A percentile compares a stretch with the other conserved stretches of the same genome.
Conservation (phyloP, 2,113 vertebrate species). For the Hiodon alosoides region DNA sequence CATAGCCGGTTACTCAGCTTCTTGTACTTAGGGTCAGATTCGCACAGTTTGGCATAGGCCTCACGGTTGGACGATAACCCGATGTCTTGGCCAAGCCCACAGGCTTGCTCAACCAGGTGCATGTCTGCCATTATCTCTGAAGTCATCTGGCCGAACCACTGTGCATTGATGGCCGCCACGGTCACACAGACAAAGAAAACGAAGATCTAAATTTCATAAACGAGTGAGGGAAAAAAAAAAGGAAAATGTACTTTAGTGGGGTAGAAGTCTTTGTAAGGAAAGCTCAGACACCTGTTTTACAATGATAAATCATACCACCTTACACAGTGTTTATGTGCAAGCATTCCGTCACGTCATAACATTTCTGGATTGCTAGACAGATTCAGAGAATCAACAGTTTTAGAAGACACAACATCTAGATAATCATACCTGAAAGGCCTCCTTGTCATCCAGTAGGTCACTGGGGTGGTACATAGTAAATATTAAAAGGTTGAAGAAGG, state of each 20-base stretch:
- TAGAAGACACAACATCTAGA: neutral
- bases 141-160: conserved; percentile 71
- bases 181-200: conserved; percentile 68
- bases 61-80: conserved; percentile 57
- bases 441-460: conserved; percentile 56
- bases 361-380: neutral
- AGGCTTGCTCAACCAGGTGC: conserved; percentile 63
- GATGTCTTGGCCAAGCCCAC: conserved; percentile 64
- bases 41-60: conserved; percentile 56
- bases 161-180: conserved; percentile 64
- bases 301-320: neutral
- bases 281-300: neutral
- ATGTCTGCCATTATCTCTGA: conserved; percentile 66
- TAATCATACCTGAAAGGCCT: conserved; percentile 59
- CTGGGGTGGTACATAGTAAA: conserved; percentile 67
- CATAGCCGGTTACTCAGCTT: conserved; percentile 53
- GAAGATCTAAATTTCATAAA: conserved; percentile 49
- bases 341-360: no score
- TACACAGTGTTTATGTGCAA: no score
- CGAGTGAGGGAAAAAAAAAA: neutral
- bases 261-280: neutral
- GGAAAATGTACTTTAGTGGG: no score
- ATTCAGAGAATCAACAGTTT: neutral
- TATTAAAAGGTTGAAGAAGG: conserved; percentile 72
- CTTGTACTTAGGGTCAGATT: conserved; percentile 55